phyloP scores from a whole-genome alignment of 2,888 invertebrate species.

The Allophyes oxyacanthae region DNA sequence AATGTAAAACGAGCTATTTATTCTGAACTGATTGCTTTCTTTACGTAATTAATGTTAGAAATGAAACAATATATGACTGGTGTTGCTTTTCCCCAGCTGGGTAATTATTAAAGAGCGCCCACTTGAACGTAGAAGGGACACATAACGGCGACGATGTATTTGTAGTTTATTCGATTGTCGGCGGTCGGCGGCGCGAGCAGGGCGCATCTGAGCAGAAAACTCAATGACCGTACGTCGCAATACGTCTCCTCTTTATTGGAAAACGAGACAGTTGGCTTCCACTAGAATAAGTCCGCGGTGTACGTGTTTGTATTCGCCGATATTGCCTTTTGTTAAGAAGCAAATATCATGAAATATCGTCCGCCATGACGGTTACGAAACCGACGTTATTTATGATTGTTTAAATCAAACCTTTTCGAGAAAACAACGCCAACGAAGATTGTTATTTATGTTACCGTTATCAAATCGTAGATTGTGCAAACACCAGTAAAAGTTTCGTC shows the following conservation, averaged over 20 bases:
- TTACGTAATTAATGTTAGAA: constrained; percentile 1
- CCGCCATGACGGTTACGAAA: constrained; percentile 50
- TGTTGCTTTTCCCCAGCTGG: neutral
- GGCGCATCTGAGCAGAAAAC: constrained; percentile 82
- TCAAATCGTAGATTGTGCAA: constrained; percentile 66
- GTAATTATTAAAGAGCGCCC: constrained; percentile 37
- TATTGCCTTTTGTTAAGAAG: constrained; percentile 78
- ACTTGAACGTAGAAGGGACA: constrained; percentile 18
- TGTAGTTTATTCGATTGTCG: constrained; percentile 68
- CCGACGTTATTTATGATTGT: constrained; percentile 49
- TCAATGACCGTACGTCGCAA: constrained; percentile 82
- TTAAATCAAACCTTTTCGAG: constrained; percentile 45
- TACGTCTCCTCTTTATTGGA: constrained; percentile 85
- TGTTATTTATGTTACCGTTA: constrained; percentile 64
- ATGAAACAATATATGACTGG: neutral
- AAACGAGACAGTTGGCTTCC: constrained; percentile 84
- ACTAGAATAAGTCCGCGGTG: constrained; percentile 75
- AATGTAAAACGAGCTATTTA: constrained; percentile 16
- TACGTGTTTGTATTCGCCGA: constrained; percentile 77
- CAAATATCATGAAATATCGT: constrained; percentile 74
- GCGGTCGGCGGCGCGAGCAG: constrained; percentile 58
- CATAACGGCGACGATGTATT: constrained; percentile 47
- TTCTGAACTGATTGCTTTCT: constrained; percentile 4
- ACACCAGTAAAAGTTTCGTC: constrained; percentile 66
- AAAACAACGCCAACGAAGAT: constrained; percentile 35